A percentile compares a stretch with the other conserved stretches of the same genome.
These are phyloP conservation scores for Macropodus opercularis DNA, from an alignment of 2,797 vertebrate species.

Conservation along the genomic window DNA sequence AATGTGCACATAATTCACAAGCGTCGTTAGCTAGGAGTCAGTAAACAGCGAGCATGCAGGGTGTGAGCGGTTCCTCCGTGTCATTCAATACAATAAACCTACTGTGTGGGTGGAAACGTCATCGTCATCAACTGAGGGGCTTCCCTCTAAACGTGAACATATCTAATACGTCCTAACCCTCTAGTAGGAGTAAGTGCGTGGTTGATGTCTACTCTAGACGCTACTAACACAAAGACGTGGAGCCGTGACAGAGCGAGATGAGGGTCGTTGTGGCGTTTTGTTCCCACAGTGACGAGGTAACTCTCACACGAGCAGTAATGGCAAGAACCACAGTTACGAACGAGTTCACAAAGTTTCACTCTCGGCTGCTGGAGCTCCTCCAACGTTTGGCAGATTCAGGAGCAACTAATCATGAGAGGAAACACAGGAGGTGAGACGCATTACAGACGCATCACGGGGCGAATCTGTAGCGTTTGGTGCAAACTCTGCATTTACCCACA, in stretches of 20 bases:
- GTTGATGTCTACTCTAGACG: slow-evolving; percentile 69
- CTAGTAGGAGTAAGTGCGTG: slow-evolving; percentile 75
- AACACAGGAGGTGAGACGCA: slow-evolving; percentile 42
- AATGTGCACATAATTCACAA: slow-evolving; percentile 71
- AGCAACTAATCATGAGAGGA: slow-evolving; percentile 31
- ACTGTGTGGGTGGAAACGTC: slow-evolving; percentile 8
- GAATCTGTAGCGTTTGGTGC: slow-evolving; percentile 83
- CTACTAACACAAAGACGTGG: slow-evolving; percentile 64
- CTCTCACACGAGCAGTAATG: slow-evolving; percentile 30
- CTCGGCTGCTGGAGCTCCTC: slow-evolving; percentile 42
- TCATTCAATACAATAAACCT: slow-evolving; percentile 23
- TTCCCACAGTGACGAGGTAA: slow-evolving; percentile 62
- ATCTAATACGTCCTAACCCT: slow-evolving; percentile 70
- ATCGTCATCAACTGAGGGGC: slow-evolving; percentile 4
- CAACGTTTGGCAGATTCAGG: slow-evolving; percentile 34
- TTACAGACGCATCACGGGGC: slow-evolving; percentile 55
- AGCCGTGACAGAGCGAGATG: slow-evolving; percentile 42
- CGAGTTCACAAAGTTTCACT: slow-evolving; percentile 45
- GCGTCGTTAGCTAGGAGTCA: slow-evolving; percentile 57
- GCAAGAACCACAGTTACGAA: slow-evolving; percentile 48
- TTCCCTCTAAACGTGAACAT: slow-evolving; percentile 58
- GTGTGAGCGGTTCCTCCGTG: slow-evolving; percentile 59
- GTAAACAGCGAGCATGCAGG: slow-evolving; percentile 60
- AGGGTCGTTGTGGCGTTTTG: slow-evolving; percentile 53
- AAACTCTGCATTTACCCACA: slow-evolving; percentile 83